Conservation (phyloP, 2,113 vertebrate genomes). For the Bubalus kerabau region DNA sequence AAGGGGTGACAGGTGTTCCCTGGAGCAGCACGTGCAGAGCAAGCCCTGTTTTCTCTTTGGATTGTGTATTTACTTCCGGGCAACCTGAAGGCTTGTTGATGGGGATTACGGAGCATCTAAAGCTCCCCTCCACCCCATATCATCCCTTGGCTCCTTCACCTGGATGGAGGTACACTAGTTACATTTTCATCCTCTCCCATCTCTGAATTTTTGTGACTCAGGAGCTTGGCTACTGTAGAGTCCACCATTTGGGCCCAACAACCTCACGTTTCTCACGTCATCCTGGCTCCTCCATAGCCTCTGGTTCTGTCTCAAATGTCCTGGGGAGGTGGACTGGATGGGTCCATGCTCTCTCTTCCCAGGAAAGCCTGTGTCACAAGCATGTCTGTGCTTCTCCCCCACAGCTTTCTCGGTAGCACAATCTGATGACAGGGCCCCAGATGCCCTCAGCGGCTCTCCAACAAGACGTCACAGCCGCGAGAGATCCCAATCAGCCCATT, state of each 20-base stretch:
- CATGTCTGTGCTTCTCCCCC: neutral
- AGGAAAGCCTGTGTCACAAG: neutral
- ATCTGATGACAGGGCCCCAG: neutral
- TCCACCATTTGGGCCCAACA: neutral
- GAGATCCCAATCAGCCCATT: constrained; percentile 36
- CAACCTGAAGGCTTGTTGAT: neutral
- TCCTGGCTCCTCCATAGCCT: neutral
- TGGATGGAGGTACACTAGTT: neutral
- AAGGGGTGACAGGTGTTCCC: neutral
- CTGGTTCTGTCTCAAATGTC: neutral
- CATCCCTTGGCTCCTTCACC: neutral
- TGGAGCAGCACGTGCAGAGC: neutral
- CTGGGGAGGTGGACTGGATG: neutral
- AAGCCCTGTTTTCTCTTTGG: neutral
- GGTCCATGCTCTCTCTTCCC: neutral
- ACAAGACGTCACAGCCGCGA: neutral
- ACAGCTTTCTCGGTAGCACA: constrained; percentile 11
- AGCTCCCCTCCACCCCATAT: too few species aligned
- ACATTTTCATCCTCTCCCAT: neutral
- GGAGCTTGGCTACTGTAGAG: neutral
- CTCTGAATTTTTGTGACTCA: neutral
- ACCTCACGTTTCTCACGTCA: neutral
- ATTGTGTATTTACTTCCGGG: neutral
- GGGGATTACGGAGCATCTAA: neutral
- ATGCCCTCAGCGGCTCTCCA: neutral